Percentiles rank a stretch among this genome's conserved stretches.
phyloP scores from a whole-genome alignment of 2,113 vertebrate species.

The Protobothrops flavoviridis region DNA sequence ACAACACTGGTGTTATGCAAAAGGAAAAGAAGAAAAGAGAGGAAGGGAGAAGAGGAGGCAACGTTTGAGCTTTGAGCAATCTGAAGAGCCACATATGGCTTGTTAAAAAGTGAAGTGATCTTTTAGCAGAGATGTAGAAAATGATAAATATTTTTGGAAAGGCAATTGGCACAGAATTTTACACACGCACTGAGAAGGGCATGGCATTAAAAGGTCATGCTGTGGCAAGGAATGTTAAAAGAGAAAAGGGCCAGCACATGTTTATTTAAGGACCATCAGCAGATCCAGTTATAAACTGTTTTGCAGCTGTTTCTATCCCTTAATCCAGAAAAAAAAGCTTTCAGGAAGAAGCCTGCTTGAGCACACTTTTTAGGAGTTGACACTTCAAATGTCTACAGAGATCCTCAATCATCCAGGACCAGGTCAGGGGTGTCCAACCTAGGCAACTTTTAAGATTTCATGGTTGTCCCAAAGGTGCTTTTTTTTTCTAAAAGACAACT shows the following conservation, averaged over 20 bases:
- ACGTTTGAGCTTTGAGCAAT: neutral
- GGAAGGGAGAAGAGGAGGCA: neutral
- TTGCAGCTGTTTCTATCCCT: neutral
- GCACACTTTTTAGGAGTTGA: too few relatives aligned
- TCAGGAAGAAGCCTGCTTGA: too few relatives aligned
- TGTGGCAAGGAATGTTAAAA: neutral
- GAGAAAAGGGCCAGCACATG: too few relatives aligned
- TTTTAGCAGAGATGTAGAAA: neutral
- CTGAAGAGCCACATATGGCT: neutral
- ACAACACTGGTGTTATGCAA: neutral
- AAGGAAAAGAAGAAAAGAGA: neutral
- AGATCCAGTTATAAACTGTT: neutral
- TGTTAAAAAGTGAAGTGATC: neutral
- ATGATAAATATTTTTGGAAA: neutral
- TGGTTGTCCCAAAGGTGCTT: neutral
- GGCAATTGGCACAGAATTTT: conserved; percentile 9
- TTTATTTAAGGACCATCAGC: neutral
- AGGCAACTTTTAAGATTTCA: neutral
- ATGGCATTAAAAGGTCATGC: neutral
- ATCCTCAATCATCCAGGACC: neutral
- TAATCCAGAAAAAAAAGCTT: neutral
- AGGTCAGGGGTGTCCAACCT: neutral
- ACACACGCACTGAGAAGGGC: neutral
- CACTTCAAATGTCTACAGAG: neutral
- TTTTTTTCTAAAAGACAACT: neutral